Evolutionary conservation across 2,888 invertebrate species (phyloP), one percentile per base, ranked within the genome.

Genomic region (Tenthredo scrophulariae): DNA sequence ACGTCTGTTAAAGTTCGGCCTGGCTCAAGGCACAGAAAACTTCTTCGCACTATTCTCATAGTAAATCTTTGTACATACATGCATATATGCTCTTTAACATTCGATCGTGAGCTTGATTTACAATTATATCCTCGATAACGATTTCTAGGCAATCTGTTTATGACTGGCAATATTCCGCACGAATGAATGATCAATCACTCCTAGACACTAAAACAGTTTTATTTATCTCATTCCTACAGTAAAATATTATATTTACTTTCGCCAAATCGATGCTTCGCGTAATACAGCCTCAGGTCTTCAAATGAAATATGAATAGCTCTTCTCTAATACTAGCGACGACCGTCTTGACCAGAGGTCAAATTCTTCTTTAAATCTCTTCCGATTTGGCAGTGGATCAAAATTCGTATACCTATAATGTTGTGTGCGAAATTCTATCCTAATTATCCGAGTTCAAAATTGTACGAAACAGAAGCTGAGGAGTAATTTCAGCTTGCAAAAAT

Each of bases 131-230:
- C 6, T 40, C 33, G 10, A 40, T n/a, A 40, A 62, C 2, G 62
- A 62, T 62, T 62, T 72, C 18, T 37, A 70, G 18, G 9, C 15
- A 72, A 72, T 72, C 5, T 40, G 70, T 72, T n/a, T 37, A 72
- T 72, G 70, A 72, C 70, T 72, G 40, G 70, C 70, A 72, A 72
- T 72, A 29, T 72, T 72, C 1, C n/a, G n/a, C 37, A 37, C 50
- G n/a, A n/a, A 18, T 37, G 6, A 72, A 37, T 29, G 70, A 72
- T 72, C 70, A 10, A 40, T 72, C n/a, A 72, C 3, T 72, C 33
- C 50, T 50, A 5, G 18, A 33, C 58, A 58, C 7, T 6, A 2
- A 9, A 7, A 58, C 6, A 22, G 18, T 10, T 62, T 26, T 26
- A 62, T 22, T 62, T 5, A 62, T 26, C 22, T 62, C 1, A 10